Conservation (phyloP, 2,113 vertebrate species). For the Podarcis raffonei region DNA sequence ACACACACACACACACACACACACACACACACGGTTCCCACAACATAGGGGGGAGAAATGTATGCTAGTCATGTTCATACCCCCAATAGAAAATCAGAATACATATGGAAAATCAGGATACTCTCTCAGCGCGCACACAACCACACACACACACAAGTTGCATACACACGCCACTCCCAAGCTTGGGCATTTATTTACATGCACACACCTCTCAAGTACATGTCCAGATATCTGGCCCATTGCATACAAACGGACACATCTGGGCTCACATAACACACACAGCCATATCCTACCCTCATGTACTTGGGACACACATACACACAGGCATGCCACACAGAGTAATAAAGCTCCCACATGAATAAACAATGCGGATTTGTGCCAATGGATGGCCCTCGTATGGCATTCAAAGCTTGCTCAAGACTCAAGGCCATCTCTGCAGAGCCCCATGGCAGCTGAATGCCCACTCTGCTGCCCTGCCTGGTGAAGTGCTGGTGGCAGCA, state of each 20-base stretch:
- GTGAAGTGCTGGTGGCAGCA: not conserved
- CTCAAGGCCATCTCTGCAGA: not conserved
- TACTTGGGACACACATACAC: too few relatives aligned
- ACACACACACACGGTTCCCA: not conserved
- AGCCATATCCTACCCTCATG: too few relatives aligned
- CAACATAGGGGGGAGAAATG: not conserved
- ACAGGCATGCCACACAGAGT: not conserved
- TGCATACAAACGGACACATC: too few relatives aligned
- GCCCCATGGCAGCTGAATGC: not conserved
- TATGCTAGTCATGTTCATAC: not conserved
- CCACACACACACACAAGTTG: too few relatives aligned
- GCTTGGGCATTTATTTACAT: not conserved
- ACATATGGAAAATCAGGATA: not conserved
- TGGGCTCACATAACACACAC: too few relatives aligned
- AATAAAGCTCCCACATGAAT: not conserved
- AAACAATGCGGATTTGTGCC: not conserved
- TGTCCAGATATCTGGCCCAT: not conserved
- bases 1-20: constrained; percentile 48
- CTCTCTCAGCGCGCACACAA: too few relatives aligned
- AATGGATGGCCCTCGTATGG: not conserved
- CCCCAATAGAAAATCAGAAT: not conserved
- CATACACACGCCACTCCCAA: not conserved
- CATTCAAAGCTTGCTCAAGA: not conserved
- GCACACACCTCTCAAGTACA: not conserved
- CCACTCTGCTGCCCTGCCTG: not conserved